Conservation (phyloP, 2,797 vertebrate genomes). For the Odontamblyopus rebecca region DNA sequence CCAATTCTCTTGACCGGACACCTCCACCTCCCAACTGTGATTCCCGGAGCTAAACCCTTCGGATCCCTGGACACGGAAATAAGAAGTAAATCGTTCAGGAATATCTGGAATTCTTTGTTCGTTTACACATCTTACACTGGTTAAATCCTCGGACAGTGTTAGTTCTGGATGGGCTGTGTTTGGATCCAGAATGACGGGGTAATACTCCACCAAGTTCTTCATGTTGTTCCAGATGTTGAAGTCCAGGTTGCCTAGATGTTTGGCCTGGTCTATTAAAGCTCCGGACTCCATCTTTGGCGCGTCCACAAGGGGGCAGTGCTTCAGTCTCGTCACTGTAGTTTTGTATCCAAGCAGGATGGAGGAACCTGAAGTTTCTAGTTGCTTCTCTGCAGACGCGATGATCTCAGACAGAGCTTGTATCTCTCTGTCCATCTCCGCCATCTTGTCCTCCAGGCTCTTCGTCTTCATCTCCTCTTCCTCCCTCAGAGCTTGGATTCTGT, state of each 20-base stretch:
- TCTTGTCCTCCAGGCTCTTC: background rate
- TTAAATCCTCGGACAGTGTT: background rate
- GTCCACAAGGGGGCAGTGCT: background rate
- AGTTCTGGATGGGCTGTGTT: background rate
- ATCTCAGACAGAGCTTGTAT: conserved; percentile 4
- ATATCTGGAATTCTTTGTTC: background rate
- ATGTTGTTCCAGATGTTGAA: background rate
- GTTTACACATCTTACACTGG: background rate
- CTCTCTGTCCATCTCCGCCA: background rate
- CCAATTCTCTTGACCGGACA: background rate
- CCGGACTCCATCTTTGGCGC: background rate
- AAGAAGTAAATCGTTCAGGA: background rate
- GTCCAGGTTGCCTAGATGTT: background rate
- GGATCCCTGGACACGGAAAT: background rate
- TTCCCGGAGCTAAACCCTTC: background rate
- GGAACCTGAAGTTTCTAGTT: background rate
- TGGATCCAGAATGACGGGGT: background rate
- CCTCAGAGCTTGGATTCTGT: background rate
- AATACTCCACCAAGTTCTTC: background rate
- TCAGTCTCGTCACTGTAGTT: background rate
- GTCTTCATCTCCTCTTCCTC: conserved; percentile 1
- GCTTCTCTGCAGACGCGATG: background rate
- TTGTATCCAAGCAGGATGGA: background rate
- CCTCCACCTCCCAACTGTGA: background rate
- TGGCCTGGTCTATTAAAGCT: background rate